Evolutionary conservation across 1,140 invertebrate genomes (phyloP).

Genomic region (Diabrotica undecimpunctata): DNA sequence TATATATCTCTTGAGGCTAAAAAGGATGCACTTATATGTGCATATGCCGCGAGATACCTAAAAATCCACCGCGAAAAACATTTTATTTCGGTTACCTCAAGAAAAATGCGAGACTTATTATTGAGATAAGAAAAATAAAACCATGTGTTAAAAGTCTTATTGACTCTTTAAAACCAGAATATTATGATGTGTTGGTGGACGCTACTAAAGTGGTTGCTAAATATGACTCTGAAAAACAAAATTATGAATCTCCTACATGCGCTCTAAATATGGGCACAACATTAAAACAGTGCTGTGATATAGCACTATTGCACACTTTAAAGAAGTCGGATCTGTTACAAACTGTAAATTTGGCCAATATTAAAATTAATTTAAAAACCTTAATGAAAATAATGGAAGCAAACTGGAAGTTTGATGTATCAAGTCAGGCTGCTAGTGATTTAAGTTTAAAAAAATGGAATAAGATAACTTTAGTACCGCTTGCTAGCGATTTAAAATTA

Average conservation of each 20-base stretch:
- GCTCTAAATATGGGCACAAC: constrained; percentile 30
- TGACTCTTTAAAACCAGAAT: constrained; percentile 30
- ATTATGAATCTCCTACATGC: constrained; percentile 24
- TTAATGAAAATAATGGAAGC: not conserved
- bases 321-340: not conserved
- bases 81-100: constrained; percentile 32
- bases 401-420: constrained; percentile 29
- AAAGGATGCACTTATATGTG: constrained; percentile 36
- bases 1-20: constrained; percentile 29
- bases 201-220: constrained; percentile 25
- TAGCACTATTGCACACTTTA: constrained; percentile 11
- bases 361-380: not conserved
- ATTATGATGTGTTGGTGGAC: constrained; percentile 26
- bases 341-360: not conserved
- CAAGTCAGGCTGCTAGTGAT: constrained; percentile 34
- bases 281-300: constrained; percentile 22
- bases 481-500: constrained; percentile 37
- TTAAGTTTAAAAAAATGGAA: constrained; percentile 42
- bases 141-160: constrained; percentile 29
- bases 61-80: constrained; percentile 39
- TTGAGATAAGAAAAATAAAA: constrained; percentile 33
- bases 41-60: constrained; percentile 36
- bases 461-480: constrained; percentile 40
- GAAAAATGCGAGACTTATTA: constrained; percentile 39
- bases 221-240: constrained; percentile 24